phyloP scores from a whole-genome alignment of 1,140 invertebrate species.

The Drosophila erecta region DNA sequence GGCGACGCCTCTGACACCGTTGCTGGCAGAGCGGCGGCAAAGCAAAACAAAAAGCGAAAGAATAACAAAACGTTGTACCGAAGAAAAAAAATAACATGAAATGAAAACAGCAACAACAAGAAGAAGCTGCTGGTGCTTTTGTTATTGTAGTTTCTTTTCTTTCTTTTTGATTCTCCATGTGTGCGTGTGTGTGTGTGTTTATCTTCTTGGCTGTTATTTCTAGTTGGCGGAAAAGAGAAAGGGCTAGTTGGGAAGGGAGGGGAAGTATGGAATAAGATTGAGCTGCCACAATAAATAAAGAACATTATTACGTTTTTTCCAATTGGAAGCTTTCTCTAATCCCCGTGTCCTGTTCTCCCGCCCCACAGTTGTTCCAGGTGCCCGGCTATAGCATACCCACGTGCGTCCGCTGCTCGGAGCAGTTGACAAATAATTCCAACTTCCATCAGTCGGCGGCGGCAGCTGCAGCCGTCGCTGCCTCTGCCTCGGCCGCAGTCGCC shows the following conservation, averaged over 20 bases:
- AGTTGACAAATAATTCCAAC: constrained; percentile 80
- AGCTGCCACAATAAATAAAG: constrained; percentile 47
- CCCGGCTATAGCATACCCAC: constrained; percentile 84
- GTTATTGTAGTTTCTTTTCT: constrained; percentile 41
- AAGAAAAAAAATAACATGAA: constrained; percentile 63
- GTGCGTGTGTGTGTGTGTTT: constrained; percentile 38
- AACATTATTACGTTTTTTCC: constrained; percentile 43
- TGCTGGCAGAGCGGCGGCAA: constrained; percentile 47
- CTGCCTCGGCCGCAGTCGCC: constrained; percentile 55
- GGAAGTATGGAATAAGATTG: constrained; percentile 18
- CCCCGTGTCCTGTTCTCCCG: constrained; percentile 13
- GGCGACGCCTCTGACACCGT: constrained; percentile 45
- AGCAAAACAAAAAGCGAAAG: constrained; percentile 80
- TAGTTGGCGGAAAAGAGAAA: constrained; percentile 22
- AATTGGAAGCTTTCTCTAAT: constrained; percentile 37
- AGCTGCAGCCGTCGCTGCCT: constrained; percentile 50
- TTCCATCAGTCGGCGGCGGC: constrained; percentile 77
- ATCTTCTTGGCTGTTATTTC: constrained; percentile 70
- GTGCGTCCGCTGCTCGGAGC: constrained; percentile 84
- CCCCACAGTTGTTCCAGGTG: constrained; percentile 82
- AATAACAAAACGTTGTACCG: constrained; percentile 74
- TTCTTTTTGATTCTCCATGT: constrained; percentile 26
- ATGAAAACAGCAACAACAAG: constrained; percentile 73
- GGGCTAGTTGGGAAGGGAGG: not conserved
- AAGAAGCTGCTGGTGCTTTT: constrained; percentile 23